Base-by-base conservation (phyloP, 2,888 invertebrate species). In the Pemphredon lugubris region DNA sequence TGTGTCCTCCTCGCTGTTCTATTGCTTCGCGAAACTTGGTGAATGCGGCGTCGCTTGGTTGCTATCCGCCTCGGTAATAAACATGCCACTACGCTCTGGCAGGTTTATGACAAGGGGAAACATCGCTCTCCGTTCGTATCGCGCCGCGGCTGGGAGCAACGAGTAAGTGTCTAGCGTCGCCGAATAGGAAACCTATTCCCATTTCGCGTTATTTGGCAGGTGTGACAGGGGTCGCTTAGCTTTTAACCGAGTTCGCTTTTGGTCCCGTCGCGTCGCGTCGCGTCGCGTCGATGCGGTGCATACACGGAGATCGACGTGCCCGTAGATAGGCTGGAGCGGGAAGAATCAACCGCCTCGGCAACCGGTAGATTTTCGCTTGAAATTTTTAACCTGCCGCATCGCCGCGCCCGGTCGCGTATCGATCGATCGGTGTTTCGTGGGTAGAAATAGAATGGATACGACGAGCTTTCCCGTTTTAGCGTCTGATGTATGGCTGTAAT, bases 41-140 rank as follows among this genome's bases (percentile, higher is more conserved):
- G 51, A 65, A 54, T 63, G 44, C 59, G 34, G 14, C 39, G 51
- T 44, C 50, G 44, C 54, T 37, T 34, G 13, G 16, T 34, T 40
- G 63, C 26, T 71, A 48, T 34, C 50, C 54, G 7, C 6, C 39
- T 7, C 32, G 55, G 67, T 67, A 63, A 75, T 77, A 77, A 77
- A 77, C 76, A 68, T 76, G 73, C 64, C 76, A 55, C 48, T 11
- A 21, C 32, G 37, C 30, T 48, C 37, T 70, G 76, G 67, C 76
- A 73, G 77, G 59, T 77, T 77, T 76, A 77, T 70, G 73, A 73
- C 59, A 63, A 20, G 42, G 37, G 66, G 73, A 53, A 61, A 60
- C 57, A 72, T 72, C 32, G 37, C 16, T 47, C 66, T 57, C 54
- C 54, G 65, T 59, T 59, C 54, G 39, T 32, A 34, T 34, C 51